Evolutionary conservation across 2,888 invertebrate genomes (phyloP).

Genomic region (Oligia strigilis): DNA sequence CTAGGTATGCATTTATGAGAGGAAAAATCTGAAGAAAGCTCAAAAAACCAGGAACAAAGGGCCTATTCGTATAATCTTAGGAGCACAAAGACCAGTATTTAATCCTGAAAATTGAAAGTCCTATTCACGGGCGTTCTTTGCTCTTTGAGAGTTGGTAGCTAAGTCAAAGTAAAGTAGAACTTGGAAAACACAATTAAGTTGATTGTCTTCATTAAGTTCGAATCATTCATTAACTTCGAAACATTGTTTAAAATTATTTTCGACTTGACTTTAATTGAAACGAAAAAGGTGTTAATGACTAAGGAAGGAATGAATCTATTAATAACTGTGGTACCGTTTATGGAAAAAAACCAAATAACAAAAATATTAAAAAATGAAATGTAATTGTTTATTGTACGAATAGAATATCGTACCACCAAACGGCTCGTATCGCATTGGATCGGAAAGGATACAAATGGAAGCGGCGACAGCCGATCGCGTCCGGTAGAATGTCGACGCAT

Average conservation of each 20-base stretch:
- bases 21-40: not conserved
- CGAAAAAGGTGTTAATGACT: not conserved
- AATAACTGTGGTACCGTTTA: not conserved
- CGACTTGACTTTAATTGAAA: not conserved
- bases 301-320: not conserved
- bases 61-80: not conserved
- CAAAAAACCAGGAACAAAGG: not conserved
- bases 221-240: not conserved
- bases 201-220: not conserved
- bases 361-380: not conserved
- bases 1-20: not conserved
- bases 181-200: not conserved
- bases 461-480: too few relatives aligned
- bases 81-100: not conserved
- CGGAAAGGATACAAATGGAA: too few relatives aligned
- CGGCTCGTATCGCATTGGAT: too few relatives aligned
- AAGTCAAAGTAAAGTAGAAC: not conserved
- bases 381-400: not conserved
- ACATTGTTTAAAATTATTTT: not conserved
- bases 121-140: not conserved
- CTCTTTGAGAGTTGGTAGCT: not conserved
- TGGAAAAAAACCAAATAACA: not conserved
- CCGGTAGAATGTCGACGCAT: too few relatives aligned
- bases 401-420: not conserved
- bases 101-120: not conserved